phyloP scores from a whole-genome alignment of 2,113 vertebrate species.

The Syngnathus scovelli region DNA sequence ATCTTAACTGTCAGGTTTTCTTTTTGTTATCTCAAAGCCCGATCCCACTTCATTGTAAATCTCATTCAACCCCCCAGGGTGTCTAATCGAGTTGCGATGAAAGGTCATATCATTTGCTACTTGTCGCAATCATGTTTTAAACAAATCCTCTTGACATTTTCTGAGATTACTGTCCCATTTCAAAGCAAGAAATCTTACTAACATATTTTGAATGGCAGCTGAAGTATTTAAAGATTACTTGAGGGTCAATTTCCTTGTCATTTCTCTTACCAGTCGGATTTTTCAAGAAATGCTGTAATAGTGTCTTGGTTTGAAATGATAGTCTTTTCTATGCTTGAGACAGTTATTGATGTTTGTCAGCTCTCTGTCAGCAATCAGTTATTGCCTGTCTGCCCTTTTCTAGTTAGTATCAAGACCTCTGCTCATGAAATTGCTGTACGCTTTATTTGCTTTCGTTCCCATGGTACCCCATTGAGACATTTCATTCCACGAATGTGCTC shows the following conservation, averaged over 20 bases:
- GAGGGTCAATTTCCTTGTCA: not conserved
- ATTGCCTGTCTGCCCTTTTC: not conserved
- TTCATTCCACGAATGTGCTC: constrained; percentile 35
- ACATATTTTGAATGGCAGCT: not conserved
- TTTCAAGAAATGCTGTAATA: not conserved
- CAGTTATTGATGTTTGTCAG: not conserved
- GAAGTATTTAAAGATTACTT: not conserved
- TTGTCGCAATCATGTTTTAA: not conserved
- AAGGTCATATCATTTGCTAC: not conserved
- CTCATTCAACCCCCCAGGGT: not conserved
- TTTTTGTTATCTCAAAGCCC: not conserved
- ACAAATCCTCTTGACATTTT: not conserved
- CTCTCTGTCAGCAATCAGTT: not conserved
- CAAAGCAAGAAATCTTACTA: not conserved
- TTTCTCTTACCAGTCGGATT: not conserved
- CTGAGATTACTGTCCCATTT: not conserved
- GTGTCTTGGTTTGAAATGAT: not conserved
- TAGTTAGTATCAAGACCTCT: constrained; percentile 9
- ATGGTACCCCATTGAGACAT: constrained; percentile 25
- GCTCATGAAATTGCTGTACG: constrained; percentile 31
- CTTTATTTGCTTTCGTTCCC: constrained; percentile 23
- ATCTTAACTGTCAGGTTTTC: not conserved
- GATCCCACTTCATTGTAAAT: not conserved
- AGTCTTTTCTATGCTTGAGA: not conserved
- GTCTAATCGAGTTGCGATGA: not conserved